phyloP scores from a whole-genome alignment of 1,140 invertebrate species.

The Nephila pilipes region DNA sequence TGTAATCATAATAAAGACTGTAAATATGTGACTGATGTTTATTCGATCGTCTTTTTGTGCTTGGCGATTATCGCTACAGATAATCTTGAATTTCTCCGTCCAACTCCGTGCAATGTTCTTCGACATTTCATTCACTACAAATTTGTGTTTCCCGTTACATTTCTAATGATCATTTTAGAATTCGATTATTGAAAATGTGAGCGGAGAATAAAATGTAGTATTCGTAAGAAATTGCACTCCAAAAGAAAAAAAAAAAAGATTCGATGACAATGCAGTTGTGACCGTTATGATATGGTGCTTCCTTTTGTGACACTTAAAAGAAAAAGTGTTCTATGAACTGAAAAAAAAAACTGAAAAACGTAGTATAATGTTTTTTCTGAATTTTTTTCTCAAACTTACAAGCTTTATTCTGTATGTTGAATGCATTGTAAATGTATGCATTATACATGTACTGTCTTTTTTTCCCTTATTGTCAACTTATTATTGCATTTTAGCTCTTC shows the following conservation, averaged over 20 bases:
- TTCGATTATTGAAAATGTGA: neutral
- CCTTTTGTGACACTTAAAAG: constrained; percentile 7
- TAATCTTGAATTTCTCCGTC: constrained; percentile 31
- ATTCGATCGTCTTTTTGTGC: neutral
- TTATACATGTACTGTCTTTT: neutral
- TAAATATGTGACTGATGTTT: constrained; percentile 29
- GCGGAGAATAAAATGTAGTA: neutral
- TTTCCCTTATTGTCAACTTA: neutral
- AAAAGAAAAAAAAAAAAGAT: neutral
- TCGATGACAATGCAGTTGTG: neutral
- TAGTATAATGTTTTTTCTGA: constrained; percentile 25
- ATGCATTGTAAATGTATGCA: constrained; percentile 10
- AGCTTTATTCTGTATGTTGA: constrained; percentile 57
- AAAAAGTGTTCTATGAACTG: neutral
- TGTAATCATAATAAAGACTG: neutral
- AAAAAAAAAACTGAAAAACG: neutral
- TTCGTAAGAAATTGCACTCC: neutral
- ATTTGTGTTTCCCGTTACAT: constrained; percentile 27
- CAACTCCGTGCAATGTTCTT: neutral
- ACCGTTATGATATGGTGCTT: constrained; percentile 33
- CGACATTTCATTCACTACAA: neutral
- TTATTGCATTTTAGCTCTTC: constrained; percentile 36
- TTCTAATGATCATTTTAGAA: neutral
- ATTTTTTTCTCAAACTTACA: constrained; percentile 13
- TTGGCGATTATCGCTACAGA: neutral